Evolutionary conservation across 37 sponge, comb jelly and placozoan genomes (phyloP), one percentile per base, ranked within the genome.

Genomic region (Spongilla lacustris): DNA sequence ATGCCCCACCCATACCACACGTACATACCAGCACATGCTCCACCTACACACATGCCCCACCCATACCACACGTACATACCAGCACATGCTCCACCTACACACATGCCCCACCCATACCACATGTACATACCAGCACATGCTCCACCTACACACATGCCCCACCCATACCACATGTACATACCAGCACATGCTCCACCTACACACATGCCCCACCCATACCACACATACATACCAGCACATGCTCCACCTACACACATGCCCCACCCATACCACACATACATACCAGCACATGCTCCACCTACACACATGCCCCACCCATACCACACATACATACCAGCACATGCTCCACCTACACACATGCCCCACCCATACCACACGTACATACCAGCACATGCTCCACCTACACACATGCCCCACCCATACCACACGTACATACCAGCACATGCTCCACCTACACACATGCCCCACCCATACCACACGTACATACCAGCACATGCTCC

Each of bases 71-170:
- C 8, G 8, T 46, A 46, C 46, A 46, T 46, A 46, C 46, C 46
- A 46, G 46, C 46, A n/a, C n/a, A n/a, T n/a, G n/a, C n/a, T n/a
- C n/a, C n/a, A n/a, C n/a, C n/a, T n/a, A n/a, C n/a, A n/a, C n/a
- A n/a, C n/a, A n/a, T n/a, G n/a, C n/a, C n/a, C n/a, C n/a, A n/a
- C n/a, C 3, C 41, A 41, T 3, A 4, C 23, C 48, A n/a, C 24
- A 78, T 19, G 22, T 67, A 36, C 89, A 67, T 73, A 96, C 97
- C 97, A 68, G 92, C 73, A 83, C 89, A 90, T 21, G 93, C 93
- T n/a, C n/a, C n/a, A n/a, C n/a, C n/a, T n/a, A n/a, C 31, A 96
- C 75, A 38, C 94, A 94, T 19, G 68, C 83, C 24, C 97, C 92
- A 85, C 97, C 81, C 35, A 70, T 76, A 36, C 95, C 97, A 71